Evolutionary conservation across 2,797 vertebrate species (phyloP).

Genomic region (Lepus oiostolus): DNA sequence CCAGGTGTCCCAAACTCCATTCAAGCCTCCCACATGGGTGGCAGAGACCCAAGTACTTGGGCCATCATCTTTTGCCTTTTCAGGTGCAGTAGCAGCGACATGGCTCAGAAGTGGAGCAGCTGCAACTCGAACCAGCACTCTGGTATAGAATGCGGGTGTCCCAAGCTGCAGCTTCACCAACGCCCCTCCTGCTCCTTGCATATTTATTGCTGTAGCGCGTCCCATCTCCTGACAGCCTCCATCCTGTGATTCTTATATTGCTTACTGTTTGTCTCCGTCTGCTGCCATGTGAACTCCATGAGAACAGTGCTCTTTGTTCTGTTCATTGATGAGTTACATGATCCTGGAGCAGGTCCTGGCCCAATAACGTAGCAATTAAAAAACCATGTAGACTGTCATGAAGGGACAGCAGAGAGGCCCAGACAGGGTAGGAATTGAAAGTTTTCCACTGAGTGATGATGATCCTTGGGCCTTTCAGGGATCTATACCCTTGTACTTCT

Average conservation of each 20-base stretch:
- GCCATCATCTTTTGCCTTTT: too few species aligned
- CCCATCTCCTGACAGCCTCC: not conserved
- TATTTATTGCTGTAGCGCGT: conserved; percentile 2
- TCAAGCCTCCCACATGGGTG: too few species aligned
- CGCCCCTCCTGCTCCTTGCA: not conserved
- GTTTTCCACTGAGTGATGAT: not conserved
- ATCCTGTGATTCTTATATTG: not conserved
- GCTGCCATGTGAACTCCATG: not conserved
- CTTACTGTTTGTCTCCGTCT: not conserved
- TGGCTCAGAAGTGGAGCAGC: too few species aligned
- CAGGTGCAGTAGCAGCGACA: too few species aligned
- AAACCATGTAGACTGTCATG: not conserved
- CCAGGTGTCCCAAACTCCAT: too few species aligned
- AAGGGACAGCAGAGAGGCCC: not conserved
- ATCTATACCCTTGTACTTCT: not conserved
- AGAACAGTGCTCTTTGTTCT: not conserved
- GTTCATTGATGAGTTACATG: not conserved
- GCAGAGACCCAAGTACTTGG: too few species aligned
- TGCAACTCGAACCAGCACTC: too few species aligned
- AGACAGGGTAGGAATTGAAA: not conserved
- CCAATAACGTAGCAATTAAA: not conserved
- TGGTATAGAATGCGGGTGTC: too few species aligned
- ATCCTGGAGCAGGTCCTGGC: not conserved
- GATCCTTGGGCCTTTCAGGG: not conserved
- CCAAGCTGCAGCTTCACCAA: too few species aligned